phyloP scores from a whole-genome alignment of 2,888 invertebrate species.

The Rotaria socialis region DNA sequence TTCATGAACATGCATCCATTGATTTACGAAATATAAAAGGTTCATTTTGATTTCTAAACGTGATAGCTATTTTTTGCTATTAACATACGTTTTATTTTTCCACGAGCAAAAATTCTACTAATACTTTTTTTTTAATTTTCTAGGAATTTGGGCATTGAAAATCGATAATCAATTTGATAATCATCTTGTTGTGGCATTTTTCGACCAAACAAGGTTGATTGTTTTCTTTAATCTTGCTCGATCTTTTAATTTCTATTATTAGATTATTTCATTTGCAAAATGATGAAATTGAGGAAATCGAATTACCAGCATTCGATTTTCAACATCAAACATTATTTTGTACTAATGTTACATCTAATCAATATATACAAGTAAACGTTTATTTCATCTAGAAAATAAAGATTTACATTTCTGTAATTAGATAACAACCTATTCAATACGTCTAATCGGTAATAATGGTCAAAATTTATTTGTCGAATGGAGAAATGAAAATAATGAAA shows the following conservation, averaged over 20 bases:
- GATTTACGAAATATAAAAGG: constrained; percentile 91
- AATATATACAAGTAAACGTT: constrained; percentile 67
- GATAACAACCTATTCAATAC: constrained; percentile 71
- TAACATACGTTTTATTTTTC: no score
- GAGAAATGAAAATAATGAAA: constrained; percentile 63
- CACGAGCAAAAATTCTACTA: no score
- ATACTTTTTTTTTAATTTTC: neutral
- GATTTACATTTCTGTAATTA: constrained; percentile 48
- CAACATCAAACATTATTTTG: constrained; percentile 90
- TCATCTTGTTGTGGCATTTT: constrained; percentile 85
- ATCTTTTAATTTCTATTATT: neutral
- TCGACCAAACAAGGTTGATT: constrained; percentile 79
- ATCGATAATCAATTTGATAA: constrained; percentile 70
- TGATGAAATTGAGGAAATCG: constrained; percentile 95
- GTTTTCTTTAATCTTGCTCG: neutral
- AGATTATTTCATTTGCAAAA: constrained; percentile 56
- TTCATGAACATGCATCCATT: constrained; percentile 93
- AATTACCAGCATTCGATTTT: constrained; percentile 81
- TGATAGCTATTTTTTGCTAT: no score
- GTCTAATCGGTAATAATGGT: constrained; percentile 63
- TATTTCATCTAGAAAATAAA: neutral
- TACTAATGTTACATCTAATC: constrained; percentile 78
- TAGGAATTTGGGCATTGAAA: constrained; percentile 86
- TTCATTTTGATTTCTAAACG: constrained; percentile 34
- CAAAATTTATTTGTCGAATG: constrained; percentile 60